A percentile compares a stretch with the other conserved stretches of the same genome.
These are phyloP conservation scores for Brienomyrus brachyistius DNA, from an alignment of 2,113 vertebrate genomes.

Conservation along the genomic window DNA sequence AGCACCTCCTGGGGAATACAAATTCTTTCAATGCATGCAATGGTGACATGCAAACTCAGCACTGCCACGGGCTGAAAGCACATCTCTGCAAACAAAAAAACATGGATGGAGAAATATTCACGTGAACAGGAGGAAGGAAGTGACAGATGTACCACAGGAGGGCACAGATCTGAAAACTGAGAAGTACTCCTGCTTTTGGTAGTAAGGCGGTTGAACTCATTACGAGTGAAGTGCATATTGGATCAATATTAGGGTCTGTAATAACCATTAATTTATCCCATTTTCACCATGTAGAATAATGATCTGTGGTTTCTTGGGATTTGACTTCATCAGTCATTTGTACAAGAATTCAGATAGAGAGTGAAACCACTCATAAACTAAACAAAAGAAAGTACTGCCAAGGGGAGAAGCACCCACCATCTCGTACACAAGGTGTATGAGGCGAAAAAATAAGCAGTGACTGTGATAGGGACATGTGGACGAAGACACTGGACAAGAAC, in stretches of 20 bases:
- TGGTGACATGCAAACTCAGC: slow-evolving; percentile 29
- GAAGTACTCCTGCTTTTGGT: neutral
- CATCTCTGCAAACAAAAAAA: neutral
- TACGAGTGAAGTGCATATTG: neutral
- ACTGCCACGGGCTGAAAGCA: slow-evolving; percentile 27
- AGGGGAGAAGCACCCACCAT: neutral
- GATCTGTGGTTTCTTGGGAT: neutral
- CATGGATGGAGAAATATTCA: neutral
- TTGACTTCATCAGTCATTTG: neutral
- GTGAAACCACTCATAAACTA: neutral
- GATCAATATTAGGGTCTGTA: neutral
- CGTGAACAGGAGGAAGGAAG: neutral
- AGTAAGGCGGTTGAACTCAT: neutral
- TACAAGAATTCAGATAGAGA: neutral
- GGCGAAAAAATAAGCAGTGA: neutral
- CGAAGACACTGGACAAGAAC: neutral
- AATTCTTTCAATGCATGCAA: slow-evolving; percentile 36
- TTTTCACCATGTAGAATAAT: neutral
- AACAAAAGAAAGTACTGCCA: neutral
- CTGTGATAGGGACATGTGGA: neutral
- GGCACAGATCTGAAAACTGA: too few species aligned
- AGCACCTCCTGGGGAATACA: slow-evolving; percentile 29
- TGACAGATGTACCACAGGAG: neutral
- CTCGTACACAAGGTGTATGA: neutral
- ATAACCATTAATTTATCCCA: neutral